Percentiles rank a stretch among this genome's conserved stretches.
Conservation (phyloP, 2,888 invertebrate species). For the Aleiodes leptofemur region DNA sequence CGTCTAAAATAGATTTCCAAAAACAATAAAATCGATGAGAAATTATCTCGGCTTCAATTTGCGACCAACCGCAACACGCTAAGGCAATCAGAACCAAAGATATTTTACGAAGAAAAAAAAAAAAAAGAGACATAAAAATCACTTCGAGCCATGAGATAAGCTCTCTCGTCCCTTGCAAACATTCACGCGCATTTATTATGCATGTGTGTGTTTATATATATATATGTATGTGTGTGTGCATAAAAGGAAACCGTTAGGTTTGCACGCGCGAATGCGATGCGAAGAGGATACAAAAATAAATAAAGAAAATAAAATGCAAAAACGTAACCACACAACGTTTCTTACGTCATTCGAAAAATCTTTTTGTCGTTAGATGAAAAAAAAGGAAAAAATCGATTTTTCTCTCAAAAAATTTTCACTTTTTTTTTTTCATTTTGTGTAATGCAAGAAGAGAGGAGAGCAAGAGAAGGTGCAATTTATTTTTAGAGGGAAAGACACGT, state of each 20-base stretch:
- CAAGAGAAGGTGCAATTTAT: neutral
- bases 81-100: too few relatives aligned
- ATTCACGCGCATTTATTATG: slow-evolving; percentile 31
- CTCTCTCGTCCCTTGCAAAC: slow-evolving; percentile 34
- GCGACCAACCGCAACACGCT: too few relatives aligned
- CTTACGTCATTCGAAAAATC: slow-evolving; percentile 31
- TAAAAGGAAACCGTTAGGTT: slow-evolving; percentile 65
- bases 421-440: neutral
- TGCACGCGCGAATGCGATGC: slow-evolving; percentile 52
- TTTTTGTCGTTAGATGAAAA: neutral
- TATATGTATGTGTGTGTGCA: slow-evolving; percentile 24
- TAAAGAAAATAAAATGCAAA: slow-evolving; percentile 45
- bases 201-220: slow-evolving; percentile 32
- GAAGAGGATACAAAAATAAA: slow-evolving; percentile 34
- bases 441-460: neutral
- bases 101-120: neutral
- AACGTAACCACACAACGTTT: slow-evolving; percentile 8
- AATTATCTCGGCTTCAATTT: too few relatives aligned
- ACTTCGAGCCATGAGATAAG: slow-evolving; percentile 28
- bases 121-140: neutral
- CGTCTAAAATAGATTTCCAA: too few relatives aligned
- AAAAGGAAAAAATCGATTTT: neutral
- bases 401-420: neutral
- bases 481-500: neutral
- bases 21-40: too few relatives aligned